phyloP scores from a whole-genome alignment of 1,140 invertebrate genomes.

The Sinella curviseta region DNA sequence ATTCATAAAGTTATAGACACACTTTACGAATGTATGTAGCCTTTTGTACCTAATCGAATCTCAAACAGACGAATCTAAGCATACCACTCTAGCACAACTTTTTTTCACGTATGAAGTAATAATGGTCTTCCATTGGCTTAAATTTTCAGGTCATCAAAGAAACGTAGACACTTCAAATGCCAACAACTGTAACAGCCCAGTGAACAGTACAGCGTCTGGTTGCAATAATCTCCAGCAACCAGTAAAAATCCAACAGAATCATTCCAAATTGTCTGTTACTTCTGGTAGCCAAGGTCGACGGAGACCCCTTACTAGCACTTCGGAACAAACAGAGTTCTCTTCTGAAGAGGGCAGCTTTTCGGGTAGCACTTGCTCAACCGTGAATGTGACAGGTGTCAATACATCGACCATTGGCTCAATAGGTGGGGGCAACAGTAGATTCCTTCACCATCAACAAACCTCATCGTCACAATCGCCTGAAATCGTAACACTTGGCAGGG shows the following conservation, averaged over 20 bases:
- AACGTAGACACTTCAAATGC: too few relatives aligned
- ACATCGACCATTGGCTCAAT: background rate
- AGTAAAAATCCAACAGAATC: background rate
- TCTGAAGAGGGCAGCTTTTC: conserved; percentile 5
- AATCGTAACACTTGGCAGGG: background rate
- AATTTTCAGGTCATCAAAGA: too few relatives aligned
- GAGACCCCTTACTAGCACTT: background rate
- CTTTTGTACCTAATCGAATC: too few relatives aligned
- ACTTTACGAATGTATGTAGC: too few relatives aligned
- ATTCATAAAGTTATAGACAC: too few relatives aligned
- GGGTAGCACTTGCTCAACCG: background rate
- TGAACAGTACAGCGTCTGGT: too few relatives aligned
- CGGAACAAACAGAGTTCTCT: background rate
- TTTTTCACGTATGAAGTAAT: too few relatives aligned
- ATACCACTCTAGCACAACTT: too few relatives aligned
- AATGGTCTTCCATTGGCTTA: too few relatives aligned
- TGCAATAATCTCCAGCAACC: background rate
- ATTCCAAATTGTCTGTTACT: background rate
- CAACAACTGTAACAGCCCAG: too few relatives aligned
- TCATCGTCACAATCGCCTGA: background rate
- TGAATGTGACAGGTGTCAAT: background rate
- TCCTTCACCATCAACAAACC: background rate
- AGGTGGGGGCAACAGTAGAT: background rate
- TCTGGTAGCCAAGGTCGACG: background rate
- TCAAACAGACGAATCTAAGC: too few relatives aligned